These are phyloP conservation scores for Channallabes apus DNA, from an alignment of 2,797 vertebrate species.

Conservation along the genomic window DNA sequence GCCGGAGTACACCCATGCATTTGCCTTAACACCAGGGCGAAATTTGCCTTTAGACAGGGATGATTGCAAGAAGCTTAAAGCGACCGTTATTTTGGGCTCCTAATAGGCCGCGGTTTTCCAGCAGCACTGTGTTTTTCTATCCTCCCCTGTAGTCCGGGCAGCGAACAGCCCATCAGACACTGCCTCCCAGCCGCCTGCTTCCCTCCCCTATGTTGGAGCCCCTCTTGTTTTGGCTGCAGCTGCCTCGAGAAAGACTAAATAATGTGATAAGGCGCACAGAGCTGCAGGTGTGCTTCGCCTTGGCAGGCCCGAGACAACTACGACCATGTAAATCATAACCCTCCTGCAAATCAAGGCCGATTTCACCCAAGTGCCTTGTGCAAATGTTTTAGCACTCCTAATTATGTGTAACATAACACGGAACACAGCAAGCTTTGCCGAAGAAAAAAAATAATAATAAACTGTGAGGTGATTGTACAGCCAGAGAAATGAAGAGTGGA, in stretches of 20 bases:
- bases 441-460: slow-evolving; percentile 13
- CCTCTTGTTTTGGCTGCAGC: slow-evolving; percentile 58
- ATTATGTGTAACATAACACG: slow-evolving; percentile 30
- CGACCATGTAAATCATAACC: slow-evolving; percentile 48
- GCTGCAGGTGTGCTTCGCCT: slow-evolving; percentile 48
- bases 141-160: slow-evolving; percentile 20
- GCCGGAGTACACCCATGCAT: neutral
- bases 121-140: slow-evolving; percentile 42
- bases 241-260: slow-evolving; percentile 59
- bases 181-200: slow-evolving; percentile 43
- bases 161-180: slow-evolving; percentile 32
- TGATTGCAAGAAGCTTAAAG: slow-evolving; percentile 26
- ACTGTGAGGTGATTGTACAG: neutral
- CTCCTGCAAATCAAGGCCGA: slow-evolving; percentile 48
- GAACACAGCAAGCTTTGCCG: neutral
- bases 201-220: slow-evolving; percentile 47
- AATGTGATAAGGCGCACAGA: slow-evolving; percentile 55
- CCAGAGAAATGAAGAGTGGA: slow-evolving; percentile 19
- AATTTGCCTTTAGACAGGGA: slow-evolving; percentile 14
- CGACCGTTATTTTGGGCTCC: slow-evolving; percentile 30
- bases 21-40: slow-evolving; percentile 11
- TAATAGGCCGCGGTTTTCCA: slow-evolving; percentile 33
- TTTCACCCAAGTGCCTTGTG: slow-evolving; percentile 36
- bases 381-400: slow-evolving; percentile 40
- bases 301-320: slow-evolving; percentile 42